A percentile compares a stretch with the other conserved stretches of the same genome.
Conservation (phyloP, 2,797 vertebrate species). For the Peromyscus aztecus region DNA sequence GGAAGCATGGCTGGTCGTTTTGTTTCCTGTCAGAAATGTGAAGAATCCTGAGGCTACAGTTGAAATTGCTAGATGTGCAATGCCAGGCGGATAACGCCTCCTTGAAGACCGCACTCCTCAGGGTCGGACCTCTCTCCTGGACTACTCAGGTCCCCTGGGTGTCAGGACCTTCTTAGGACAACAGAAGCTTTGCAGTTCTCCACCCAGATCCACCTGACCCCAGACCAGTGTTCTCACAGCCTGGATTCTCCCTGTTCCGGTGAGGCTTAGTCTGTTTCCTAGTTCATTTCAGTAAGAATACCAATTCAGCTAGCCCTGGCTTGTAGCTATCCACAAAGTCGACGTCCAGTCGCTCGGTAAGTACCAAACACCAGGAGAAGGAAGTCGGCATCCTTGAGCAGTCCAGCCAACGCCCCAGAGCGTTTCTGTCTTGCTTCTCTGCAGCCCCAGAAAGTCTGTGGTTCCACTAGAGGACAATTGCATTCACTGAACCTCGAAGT, state of each 20-base stretch:
- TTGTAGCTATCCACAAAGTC: background rate
- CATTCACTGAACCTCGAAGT: background rate
- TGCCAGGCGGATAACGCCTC: background rate
- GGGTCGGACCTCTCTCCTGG: background rate
- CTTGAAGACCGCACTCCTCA: background rate
- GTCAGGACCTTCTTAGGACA: background rate
- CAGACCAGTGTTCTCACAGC: background rate
- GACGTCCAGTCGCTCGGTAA: too few relatives aligned
- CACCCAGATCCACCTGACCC: background rate
- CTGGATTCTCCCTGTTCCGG: background rate
- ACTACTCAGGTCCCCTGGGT: background rate
- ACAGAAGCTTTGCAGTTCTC: background rate
- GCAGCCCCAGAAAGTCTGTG: background rate
- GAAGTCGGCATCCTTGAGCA: background rate
- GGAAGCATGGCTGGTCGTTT: background rate
- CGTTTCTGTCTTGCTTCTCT: background rate
- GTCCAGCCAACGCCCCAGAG: fast-evolving
- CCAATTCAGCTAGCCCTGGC: background rate
- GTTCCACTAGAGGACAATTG: background rate
- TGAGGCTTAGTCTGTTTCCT: background rate
- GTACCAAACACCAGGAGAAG: too few relatives aligned
- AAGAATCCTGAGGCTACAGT: background rate
- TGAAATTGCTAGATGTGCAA: background rate
- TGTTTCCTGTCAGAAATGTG: background rate
- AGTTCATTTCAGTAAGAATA: background rate